Percentiles rank a stretch among this genome's conserved stretches.
Conservation (phyloP, 2,113 vertebrate genomes). For the Bos taurus region ARS-UCD2.0 NC_037333.1:58374501-58375000, state of each 20-base stretch:
- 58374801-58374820: conserved; percentile 73
- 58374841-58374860: conserved; percentile 95
- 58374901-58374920: conserved; percentile 97
- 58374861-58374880: conserved; percentile 91
- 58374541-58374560: background rate
- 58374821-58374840: conserved; percentile 91
- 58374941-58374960: background rate
- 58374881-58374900: conserved; percentile 93
- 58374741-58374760: conserved; percentile 7
- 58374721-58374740: background rate
- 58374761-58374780: background rate
- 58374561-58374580: background rate
- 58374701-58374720: conserved; percentile 29
- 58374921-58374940: conserved; percentile 90
- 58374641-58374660: background rate
- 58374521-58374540: background rate
- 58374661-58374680: background rate
- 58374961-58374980: background rate
- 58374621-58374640: background rate
- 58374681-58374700: conserved; percentile 34
- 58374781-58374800: background rate
- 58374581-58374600: background rate
- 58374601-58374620: background rate
- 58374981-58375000: background rate
- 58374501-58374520: background rate